phyloP scores from a whole-genome alignment of 2,113 vertebrate genomes.

The Barnardius zonarius region DNA sequence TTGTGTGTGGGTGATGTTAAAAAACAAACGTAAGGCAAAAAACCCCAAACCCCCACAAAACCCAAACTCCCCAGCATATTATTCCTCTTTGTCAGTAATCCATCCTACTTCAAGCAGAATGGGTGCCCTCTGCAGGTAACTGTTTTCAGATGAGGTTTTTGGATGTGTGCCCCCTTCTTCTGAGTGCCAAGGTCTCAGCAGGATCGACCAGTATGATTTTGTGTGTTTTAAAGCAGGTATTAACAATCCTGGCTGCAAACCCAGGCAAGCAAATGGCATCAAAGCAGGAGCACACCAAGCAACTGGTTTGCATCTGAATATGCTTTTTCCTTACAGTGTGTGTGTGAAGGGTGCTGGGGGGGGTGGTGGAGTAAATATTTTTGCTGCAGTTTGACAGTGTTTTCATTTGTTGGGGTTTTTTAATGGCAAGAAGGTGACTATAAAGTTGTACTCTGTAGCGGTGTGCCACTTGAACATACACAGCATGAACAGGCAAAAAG shows the following conservation, averaged over 20 bases:
- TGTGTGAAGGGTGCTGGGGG: not conserved
- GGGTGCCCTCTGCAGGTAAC: constrained; percentile 58
- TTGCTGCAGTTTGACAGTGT: not conserved
- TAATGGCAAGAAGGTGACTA: not conserved
- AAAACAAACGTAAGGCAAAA: not conserved
- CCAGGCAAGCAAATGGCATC: not conserved
- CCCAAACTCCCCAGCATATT: not conserved
- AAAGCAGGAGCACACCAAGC: not conserved
- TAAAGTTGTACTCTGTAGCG: not conserved
- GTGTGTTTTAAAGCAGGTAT: not conserved
- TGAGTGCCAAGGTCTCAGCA: not conserved
- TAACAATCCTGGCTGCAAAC: not conserved
- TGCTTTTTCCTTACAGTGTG: not conserved
- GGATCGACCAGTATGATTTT: rapidly evolving
- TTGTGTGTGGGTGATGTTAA: not conserved
- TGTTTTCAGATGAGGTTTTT: not conserved
- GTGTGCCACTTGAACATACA: not conserved
- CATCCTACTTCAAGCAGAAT: not conserved
- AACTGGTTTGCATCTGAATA: not conserved
- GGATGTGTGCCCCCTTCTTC: not conserved
- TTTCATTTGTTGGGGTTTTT: not conserved
- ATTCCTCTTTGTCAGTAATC: not conserved
- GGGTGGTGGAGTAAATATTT: not conserved
- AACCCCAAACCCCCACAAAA: not conserved
- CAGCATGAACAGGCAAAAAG: not conserved